Conservation (phyloP, 2,888 invertebrate genomes). For the Ganaspis brasiliensis region DNA sequence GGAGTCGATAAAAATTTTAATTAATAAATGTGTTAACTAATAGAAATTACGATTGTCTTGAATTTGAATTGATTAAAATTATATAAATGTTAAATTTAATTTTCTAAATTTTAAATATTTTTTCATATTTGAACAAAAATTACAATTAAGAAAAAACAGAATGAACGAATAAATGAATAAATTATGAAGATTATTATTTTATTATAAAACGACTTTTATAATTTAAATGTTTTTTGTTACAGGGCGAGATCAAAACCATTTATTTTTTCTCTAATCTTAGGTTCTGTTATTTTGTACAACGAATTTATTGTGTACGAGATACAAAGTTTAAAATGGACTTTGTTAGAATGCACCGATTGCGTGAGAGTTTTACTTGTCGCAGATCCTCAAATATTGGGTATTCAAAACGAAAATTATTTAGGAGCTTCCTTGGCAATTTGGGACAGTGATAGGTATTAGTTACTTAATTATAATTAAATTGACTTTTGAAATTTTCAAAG, state of each 20-base stretch:
- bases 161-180: no score
- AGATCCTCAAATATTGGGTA: slow-evolving; percentile 96
- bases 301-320: slow-evolving; percentile 84
- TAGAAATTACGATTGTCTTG: no score
- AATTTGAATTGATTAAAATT: no score
- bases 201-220: no score
- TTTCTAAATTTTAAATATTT: no score
- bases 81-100: no score
- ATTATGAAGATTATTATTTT: no score
- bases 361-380: slow-evolving; percentile 89
- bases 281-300: slow-evolving; percentile 80
- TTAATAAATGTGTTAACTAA: no score
- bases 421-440: slow-evolving; percentile 89
- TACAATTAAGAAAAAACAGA: no score
- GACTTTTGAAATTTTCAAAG: no score
- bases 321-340: slow-evolving; percentile 81
- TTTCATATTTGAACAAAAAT: no score
- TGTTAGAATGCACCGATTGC: slow-evolving; percentile 81
- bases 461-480: neutral
- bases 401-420: slow-evolving; percentile 86
- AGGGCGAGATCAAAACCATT: slow-evolving; percentile 69
- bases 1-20: no score
- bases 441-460: slow-evolving; percentile 93
- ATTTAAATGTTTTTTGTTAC: slow-evolving; percentile 46
- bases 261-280: slow-evolving; percentile 64